A percentile compares a stretch with the other conserved stretches of the same genome.
Conservation (phyloP, 2,797 vertebrate species). For the Falco columbarius region DNA sequence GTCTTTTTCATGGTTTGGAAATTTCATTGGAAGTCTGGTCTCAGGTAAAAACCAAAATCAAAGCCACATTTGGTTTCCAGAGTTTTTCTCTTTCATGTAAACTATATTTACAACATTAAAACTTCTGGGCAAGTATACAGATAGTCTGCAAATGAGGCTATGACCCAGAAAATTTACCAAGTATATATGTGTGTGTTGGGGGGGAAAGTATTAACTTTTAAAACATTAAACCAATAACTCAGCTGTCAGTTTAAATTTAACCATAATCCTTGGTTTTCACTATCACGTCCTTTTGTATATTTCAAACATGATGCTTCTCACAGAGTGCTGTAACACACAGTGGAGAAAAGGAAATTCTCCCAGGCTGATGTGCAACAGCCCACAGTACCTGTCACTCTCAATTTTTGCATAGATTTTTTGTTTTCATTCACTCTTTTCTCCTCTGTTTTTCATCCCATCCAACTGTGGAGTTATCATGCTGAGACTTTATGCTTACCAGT, state of each 20-base stretch:
- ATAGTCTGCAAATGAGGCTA: background rate
- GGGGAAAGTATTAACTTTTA: background rate
- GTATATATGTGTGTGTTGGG: background rate
- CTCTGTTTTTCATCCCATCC: background rate
- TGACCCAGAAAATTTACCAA: background rate
- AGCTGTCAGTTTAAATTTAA: background rate
- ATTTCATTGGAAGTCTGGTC: background rate
- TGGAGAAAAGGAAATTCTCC: background rate
- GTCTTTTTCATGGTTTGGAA: background rate
- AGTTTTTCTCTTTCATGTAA: background rate
- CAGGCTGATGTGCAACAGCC: background rate
- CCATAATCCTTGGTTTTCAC: accelerated
- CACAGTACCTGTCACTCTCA: background rate
- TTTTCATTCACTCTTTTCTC: background rate
- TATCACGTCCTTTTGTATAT: background rate
- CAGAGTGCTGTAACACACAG: background rate
- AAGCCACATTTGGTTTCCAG: background rate
- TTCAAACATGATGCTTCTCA: background rate
- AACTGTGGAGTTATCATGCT: background rate
- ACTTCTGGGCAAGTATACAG: background rate
- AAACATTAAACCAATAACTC: background rate
- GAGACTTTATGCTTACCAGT: background rate
- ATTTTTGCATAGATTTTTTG: background rate
- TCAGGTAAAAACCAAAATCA: background rate
- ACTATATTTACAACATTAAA: background rate